Base-by-base conservation (phyloP, 2,888 invertebrate species). In the Brachyopa scutellaris region DNA sequence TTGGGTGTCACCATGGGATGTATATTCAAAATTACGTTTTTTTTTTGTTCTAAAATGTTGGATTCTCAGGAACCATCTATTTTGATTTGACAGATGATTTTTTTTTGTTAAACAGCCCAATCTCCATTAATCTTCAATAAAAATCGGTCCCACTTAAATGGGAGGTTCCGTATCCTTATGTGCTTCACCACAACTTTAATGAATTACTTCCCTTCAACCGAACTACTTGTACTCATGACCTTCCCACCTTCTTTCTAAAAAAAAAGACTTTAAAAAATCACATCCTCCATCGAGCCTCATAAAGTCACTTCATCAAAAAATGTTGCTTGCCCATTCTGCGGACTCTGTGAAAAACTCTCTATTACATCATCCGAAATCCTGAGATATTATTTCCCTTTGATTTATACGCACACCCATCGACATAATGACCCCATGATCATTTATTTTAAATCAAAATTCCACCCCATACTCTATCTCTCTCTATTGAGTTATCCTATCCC, bases 401-500 rank as follows among this genome's bases (percentile, higher is more conserved):
- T 74, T 79, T 74, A 79, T 74, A 13, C 26, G 47, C 73, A 26
- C 26, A 26, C 66, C 73, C 21, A 55, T n/a, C n/a, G n/a, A n/a
- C 62, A 59, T 45, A 66, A 79, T 73, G 78, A 79, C 72, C 78
- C 47, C 19, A 55, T 59, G 55, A 79, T 67, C 73, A 73, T 79
- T 79, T 74, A 79, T 79, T 79, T 79, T 79, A 73, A 74, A 79
- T 73, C 79, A 73, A 79, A 78, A 73, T 67, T 21, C 21, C 33
- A 51, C 33, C 9, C 11, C 31, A 23, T 31, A 21, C 47, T 49
- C 23, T 19, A 49, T 6, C 0, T 11, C 33, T 45, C 7, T 49
- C 74, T 55, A 66, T 64, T 66, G 64, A 57, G 19, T 57, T 74
- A 62, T 62, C 61, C 17, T 59, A 11, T 9, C 7, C 26, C 45